Base-by-base conservation (phyloP, 2,888 invertebrate species). In the Oscheius sp. region DNA sequence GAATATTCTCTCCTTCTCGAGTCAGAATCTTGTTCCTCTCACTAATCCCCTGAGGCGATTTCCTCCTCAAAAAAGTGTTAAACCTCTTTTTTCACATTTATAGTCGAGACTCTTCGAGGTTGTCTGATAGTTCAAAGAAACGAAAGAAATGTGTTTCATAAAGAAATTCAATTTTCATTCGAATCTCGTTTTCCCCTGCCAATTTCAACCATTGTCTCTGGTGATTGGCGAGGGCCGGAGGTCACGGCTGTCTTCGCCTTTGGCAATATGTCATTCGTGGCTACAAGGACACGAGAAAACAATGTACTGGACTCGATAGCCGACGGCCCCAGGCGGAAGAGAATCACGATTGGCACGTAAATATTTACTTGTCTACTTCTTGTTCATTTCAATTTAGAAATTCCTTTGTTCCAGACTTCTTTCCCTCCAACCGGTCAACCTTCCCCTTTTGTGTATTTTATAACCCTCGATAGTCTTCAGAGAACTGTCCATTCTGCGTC, bases 301-400 rank as follows among this genome's bases (percentile, higher is more conserved):
- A 54, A 54, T 54, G 54, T 54, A 54, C 54, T 54, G 54, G 33
- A 54, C 54, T 54, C 33, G 54, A 54, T 54, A 54, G 54, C n/a
- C 33, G 47, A 6, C 22, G 47, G 5, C 12, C n/a, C n/a, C n/a
- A n/a, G 41, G 41, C 41, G 41, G 41, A 14, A 2, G 41, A 20
- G 41, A 9, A 36, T 36, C n/a, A n/a, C n/a, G n/a, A n/a, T n/a
- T n/a, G n/a, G n/a, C n/a, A n/a, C n/a, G n/a, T n/a, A n/a, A n/a
- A n/a, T n/a, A n/a, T n/a, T n/a, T n/a, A n/a, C n/a, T n/a, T n/a
- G n/a, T n/a, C n/a, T n/a, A 36, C 14, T 14, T 36, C 36, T 36
- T 36, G 8, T 9, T 36, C 8, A 36, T 36, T 36, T 8, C 8
- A 8, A 8, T 36, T 36, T 36, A 9, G 36, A 36, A 14, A 36